Evolutionary conservation across 2,797 vertebrate species (phyloP), one percentile per base, ranked within the genome.

Genomic region (Xenentodon cancila): DNA sequence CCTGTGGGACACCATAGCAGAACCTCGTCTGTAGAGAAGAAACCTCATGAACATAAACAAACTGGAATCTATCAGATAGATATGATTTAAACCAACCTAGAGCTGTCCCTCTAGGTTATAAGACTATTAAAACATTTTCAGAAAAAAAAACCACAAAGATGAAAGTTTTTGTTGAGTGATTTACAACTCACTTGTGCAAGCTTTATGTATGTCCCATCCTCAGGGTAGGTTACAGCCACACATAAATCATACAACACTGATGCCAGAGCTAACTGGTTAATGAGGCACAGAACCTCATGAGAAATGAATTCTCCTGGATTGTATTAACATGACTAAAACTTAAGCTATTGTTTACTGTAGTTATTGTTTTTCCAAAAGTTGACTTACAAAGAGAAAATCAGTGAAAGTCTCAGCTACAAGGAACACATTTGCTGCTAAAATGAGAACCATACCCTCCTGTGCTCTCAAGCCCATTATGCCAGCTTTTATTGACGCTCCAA

Each of bases 371-470:
- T 74, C 64, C 71, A 20, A 71, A 64, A 56, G 73, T 53, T 56
- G 50, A 47, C 55, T 69, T 18, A 27, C 50, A 11, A 37, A 53
- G 37, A 71, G 50, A 61, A 68, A 71, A 62, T 40, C 44, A 68
- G 48, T 64, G 64, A 77, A 70, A 75, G 74, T 58, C 20, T 64
- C 42, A 21, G 74, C 74, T 47, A 61, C 55, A n/a, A 60, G 64
- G 61, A 79, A 71, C 40, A 55, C 34, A 74, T 80, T 58, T 64
- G 21, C 66, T 42, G 32, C 78, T 56, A 53, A 87, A 90, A 90
- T 82, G 73, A 88, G 81, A 90, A 88, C 84, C 88, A 88, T 76
- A 55, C 82, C 74, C 21, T 63, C 62, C 27, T 22, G 53, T 49
- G 45, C 71, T 53, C 50, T 43, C 32, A 47, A 65, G 51, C 75